A percentile compares a stretch with the other conserved stretches of the same genome.
phyloP scores from a whole-genome alignment of 2,888 invertebrate genomes.

The Hypomecis atomaria region DNA sequence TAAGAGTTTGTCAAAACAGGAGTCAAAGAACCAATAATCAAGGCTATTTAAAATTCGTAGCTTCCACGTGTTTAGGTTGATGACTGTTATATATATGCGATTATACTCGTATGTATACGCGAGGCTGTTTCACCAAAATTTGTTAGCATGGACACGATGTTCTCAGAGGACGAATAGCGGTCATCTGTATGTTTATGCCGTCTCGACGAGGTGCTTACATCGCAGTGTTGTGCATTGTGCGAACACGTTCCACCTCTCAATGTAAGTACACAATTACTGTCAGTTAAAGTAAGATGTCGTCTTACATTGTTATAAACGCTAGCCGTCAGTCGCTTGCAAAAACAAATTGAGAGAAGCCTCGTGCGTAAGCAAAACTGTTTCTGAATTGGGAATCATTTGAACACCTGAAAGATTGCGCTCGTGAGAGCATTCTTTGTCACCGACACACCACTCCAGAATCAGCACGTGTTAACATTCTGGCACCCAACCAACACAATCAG shows the following conservation, averaged over 20 bases:
- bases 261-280: slow-evolving; percentile 6
- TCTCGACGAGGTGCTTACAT: slow-evolving; percentile 15
- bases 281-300: slow-evolving; percentile 9
- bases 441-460: slow-evolving; percentile 19
- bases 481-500: slow-evolving; percentile 19
- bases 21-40: slow-evolving; percentile 17
- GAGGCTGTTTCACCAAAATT: slow-evolving; percentile 43
- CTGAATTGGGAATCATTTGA: slow-evolving; percentile 19
- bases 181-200: slow-evolving; percentile 40
- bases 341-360: background rate
- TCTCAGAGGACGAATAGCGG: slow-evolving; percentile 56
- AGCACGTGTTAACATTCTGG: slow-evolving; percentile 27
- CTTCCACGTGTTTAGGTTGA: slow-evolving; percentile 32
- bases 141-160: slow-evolving; percentile 17
- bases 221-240: slow-evolving; percentile 28
- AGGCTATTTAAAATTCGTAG: slow-evolving; percentile 22
- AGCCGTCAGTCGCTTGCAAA: background rate
- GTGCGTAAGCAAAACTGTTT: slow-evolving; percentile 6
- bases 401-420: slow-evolving; percentile 19
- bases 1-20: slow-evolving; percentile 10
- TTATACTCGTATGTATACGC: no score
- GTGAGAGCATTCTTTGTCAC: slow-evolving; percentile 23
- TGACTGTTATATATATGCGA: slow-evolving; percentile 39
- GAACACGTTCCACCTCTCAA: slow-evolving; percentile 14
- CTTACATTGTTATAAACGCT: background rate